phyloP scores from a whole-genome alignment of 1,140 invertebrate species.

The Calliopsis andreniformis region DNA sequence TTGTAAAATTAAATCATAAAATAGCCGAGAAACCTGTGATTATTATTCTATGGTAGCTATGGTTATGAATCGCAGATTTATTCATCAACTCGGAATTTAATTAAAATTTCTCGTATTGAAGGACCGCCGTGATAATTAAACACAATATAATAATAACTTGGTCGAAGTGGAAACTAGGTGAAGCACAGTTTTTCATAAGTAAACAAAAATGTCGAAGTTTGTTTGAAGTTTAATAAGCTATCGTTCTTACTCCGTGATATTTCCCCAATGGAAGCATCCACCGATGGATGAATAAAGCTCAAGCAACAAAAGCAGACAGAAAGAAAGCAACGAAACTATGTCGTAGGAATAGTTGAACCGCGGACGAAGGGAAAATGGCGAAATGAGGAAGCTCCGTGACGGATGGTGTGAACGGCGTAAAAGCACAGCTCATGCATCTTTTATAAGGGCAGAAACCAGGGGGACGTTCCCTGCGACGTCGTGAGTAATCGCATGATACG shows the following conservation, averaged over 20 bases:
- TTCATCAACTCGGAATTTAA: no score
- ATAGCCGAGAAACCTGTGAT: no score
- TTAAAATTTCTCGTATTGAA: no score
- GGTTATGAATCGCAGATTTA: no score
- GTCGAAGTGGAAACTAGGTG: neutral
- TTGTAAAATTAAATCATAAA: no score
- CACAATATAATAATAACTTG: no score
- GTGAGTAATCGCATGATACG: constrained; percentile 46
- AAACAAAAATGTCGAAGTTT: neutral
- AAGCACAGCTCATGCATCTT: constrained; percentile 57
- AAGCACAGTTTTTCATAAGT: no score
- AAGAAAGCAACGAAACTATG: no score
- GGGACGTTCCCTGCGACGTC: constrained; percentile 21
- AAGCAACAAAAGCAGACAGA: neutral
- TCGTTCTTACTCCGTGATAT: neutral
- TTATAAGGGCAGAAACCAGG: constrained; percentile 52
- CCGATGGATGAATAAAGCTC: neutral
- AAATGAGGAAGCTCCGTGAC: constrained; percentile 43
- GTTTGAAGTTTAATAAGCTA: constrained; percentile 3
- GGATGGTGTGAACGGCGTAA: constrained; percentile 33
- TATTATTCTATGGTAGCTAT: no score
- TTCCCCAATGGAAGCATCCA: neutral
- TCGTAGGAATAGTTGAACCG: neutral
- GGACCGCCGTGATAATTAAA: no score
- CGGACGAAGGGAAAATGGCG: constrained; percentile 16